phyloP scores from a whole-genome alignment of 1,140 invertebrate species.

The Euura saliciscinereae region DNA sequence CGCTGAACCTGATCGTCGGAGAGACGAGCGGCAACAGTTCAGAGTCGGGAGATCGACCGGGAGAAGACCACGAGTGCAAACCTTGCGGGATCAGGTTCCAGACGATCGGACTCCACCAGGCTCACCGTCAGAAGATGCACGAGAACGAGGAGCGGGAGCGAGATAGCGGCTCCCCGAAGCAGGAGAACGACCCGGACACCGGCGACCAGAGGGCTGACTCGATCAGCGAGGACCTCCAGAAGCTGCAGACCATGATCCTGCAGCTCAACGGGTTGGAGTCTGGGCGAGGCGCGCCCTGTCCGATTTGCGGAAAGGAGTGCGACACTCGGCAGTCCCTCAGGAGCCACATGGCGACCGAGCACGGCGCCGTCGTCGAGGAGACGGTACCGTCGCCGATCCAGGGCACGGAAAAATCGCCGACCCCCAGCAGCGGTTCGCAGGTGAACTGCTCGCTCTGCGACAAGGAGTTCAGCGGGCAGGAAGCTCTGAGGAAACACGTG shows the following conservation, averaged over 20 bases:
- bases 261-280: conserved; percentile 82
- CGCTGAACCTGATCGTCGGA: conserved; percentile 68
- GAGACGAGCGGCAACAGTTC: conserved; percentile 47
- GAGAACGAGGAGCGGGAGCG: conserved; percentile 45
- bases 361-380: conserved; percentile 51
- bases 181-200: conserved; percentile 36
- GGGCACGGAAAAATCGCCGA: conserved; percentile 18
- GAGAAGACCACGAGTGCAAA: conserved; percentile 61
- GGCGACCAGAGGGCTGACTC: conserved; percentile 58
- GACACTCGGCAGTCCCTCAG: conserved; percentile 65
- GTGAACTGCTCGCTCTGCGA: conserved; percentile 63
- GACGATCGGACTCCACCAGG: conserved; percentile 59
- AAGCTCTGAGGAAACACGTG: conserved; percentile 66
- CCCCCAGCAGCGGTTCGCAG: conserved; percentile 36
- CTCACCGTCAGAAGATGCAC: conserved; percentile 57
- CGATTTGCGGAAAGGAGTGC: conserved; percentile 66
- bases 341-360: conserved; percentile 68
- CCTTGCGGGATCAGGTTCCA: conserved; percentile 64
- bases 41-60: conserved; percentile 43
- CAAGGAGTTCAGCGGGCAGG: conserved; percentile 61
- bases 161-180: conserved; percentile 47
- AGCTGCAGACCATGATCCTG: conserved; percentile 89
- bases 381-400: conserved; percentile 27
- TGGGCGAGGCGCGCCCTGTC: conserved; percentile 64
- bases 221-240: conserved; percentile 81